phyloP scores from a whole-genome alignment of 2,113 vertebrate species.

The Eubucco bourcierii region DNA sequence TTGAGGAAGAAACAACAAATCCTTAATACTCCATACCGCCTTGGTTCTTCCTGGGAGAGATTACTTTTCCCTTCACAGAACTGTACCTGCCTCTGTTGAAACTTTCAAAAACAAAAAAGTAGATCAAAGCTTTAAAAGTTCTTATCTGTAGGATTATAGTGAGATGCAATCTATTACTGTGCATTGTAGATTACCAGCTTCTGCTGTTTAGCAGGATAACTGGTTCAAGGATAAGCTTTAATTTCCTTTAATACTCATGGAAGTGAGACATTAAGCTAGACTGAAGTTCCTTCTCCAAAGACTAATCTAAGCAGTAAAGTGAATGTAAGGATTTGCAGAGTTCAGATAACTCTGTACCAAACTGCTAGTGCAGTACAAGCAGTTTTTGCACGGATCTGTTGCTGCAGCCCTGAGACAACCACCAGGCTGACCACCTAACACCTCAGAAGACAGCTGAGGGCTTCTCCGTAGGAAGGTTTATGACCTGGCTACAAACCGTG shows the following conservation, averaged over 20 bases:
- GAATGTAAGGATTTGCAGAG: background rate
- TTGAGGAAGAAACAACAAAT: background rate
- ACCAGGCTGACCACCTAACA: background rate
- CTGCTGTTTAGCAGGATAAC: background rate
- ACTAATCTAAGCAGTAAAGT: background rate
- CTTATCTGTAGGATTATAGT: background rate
- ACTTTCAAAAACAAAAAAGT: background rate
- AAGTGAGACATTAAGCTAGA: background rate
- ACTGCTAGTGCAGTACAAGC: fast-evolving
- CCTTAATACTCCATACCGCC: background rate
- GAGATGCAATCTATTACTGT: background rate
- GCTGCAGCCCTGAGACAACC: background rate
- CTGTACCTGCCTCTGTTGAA: background rate
- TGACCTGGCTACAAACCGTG: background rate
- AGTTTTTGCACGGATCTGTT: background rate
- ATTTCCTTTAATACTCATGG: background rate
- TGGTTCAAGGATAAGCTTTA: background rate
- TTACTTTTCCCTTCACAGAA: background rate
- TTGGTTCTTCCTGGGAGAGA: background rate
- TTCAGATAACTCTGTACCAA: background rate
- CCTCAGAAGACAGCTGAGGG: fast-evolving
- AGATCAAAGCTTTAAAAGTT: conserved; percentile 20
- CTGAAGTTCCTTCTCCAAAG: background rate
- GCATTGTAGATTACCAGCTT: background rate
- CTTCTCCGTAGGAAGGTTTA: background rate